Evolutionary conservation across 1,140 invertebrate genomes (phyloP), one percentile per base, ranked within the genome.

Genomic region (Drosophila persimilis): DNA sequence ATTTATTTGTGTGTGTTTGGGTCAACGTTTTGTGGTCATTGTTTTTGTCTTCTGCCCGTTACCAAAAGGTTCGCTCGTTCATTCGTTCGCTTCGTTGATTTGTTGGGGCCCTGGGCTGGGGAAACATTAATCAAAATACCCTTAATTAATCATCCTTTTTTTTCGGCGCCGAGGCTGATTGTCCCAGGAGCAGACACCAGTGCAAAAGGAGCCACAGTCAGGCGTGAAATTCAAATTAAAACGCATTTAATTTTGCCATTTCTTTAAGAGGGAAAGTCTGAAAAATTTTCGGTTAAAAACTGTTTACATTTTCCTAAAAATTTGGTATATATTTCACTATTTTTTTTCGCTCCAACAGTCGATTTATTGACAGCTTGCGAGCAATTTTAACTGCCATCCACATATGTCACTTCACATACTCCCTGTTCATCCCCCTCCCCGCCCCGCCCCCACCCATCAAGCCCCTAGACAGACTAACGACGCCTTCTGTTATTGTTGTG

Each of bases 111-210:
- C 69, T 57, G 35, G 52, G 39, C 46, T 46, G n/a, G 65, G 29
- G 6, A 24, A 74, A 73, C 73, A 76, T 76, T 74, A 75, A 76
- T 76, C 72, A 76, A 64, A 75, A 72, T 69, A 43, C 46, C 64
- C 72, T 75, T 75, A 76, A 76, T 76, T 76, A 76, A 76, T 76
- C 73, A 76, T 76, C 66, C 55, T 70, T 51, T 69, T 67, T 51
- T 26, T 52, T 20, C 1, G n/a, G n/a, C n/a, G n/a, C n/a, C 3
- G 11, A 6, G 15, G n/a, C 24, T 43, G 22, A 17, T 11, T 13
- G 35, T 39, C 35, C 13, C 65, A 13, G 13, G 31, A 31, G 63
- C 39, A 9, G 67, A 67, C 63, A 63, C 39, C 48, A 48, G n/a
- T 8, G 4, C 44, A 24, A 24, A 11, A n/a, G 13, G 7, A 50